These are phyloP conservation scores for Campoletis sonorensis DNA, from an alignment of 1,140 invertebrate species.

Conservation along the genomic window DNA sequence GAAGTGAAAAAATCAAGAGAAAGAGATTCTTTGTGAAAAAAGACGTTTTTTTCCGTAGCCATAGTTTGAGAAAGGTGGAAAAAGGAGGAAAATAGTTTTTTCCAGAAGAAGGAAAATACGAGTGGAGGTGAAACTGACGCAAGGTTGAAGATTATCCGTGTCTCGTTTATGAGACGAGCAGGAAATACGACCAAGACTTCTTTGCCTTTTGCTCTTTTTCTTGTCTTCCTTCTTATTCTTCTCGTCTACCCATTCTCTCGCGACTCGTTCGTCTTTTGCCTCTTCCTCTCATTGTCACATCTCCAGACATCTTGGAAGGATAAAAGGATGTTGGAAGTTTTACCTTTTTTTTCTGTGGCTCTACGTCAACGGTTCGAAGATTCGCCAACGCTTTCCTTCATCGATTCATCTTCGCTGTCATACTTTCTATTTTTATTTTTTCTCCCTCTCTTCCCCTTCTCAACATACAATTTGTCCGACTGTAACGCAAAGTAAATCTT, in stretches of 20 bases:
- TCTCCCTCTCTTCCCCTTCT: not conserved
- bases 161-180: conserved; percentile 7
- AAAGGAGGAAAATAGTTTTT: conserved; percentile 5
- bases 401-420: conserved; percentile 4
- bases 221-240: conserved; percentile 6
- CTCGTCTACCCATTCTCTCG: conserved; percentile 1
- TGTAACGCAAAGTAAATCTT: conserved; percentile 12
- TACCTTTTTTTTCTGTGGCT: not conserved
- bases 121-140: too few species aligned
- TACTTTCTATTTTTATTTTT: not conserved
- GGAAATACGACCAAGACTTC: conserved; percentile 6
- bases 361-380: conserved; percentile 8
- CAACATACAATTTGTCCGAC: not conserved
- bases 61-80: not conserved
- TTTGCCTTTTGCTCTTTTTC: not conserved
- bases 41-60: not conserved
- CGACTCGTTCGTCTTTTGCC: not conserved
- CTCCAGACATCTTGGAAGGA: conserved; percentile 1
- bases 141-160: not conserved
- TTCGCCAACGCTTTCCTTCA: not conserved
- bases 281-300: not conserved
- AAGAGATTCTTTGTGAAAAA: not conserved
- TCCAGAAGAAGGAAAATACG: not conserved
- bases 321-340: conserved; percentile 7
- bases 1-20: not conserved